Evolutionary conservation across 2,113 vertebrate species (phyloP), one percentile per base, ranked within the genome.

Genomic region (Rhea pennata): DNA sequence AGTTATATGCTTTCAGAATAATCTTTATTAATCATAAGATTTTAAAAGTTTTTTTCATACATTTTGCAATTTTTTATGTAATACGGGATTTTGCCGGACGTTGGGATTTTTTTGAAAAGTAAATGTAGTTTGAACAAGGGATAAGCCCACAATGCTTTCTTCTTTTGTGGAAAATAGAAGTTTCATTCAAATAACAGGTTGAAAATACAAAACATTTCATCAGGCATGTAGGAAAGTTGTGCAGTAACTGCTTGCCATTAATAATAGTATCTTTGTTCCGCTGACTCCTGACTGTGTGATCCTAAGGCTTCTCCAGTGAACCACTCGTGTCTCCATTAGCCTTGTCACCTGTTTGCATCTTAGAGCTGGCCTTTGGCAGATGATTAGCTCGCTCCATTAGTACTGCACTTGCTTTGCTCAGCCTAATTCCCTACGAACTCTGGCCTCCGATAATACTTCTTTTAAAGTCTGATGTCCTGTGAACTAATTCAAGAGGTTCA

Each of bases 281-380:
- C 61, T 95, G 92, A 96, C 72, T 93, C 81, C 69, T 95, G 85
- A 94, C 89, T 89, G 33, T 85, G 23, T 27, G 50, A 64, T 83
- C 58, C 62, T 70, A 89, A 75, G 64, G 59, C 84, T 97, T 95
- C 74, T 96, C 90, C 75, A 74, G 54, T 91, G 66, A 91, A 62
- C 44, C 74, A 89, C 87, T 97, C 97, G 40, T 83, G 77, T 93
- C 71, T 89, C 73, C 94, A 14, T 94, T 96, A 91, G 84, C 39
- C 72, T 73, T 89, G 59, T 69, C 40, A 95, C 31, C 75, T 96
- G 95, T 97, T 97, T 97, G 96, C 95, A 67, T 96, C 88, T 92
- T 81, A 86, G 51, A 95, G 91, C 26, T 89, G 51, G 88, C 75
- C 93, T 76, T 81, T 89, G 56, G 86, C 87, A 87, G 87, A 75